Percentiles rank a stretch among this genome's conserved stretches.
Conservation (phyloP, 2,888 invertebrate genomes). For the Aplocera efformata region DNA sequence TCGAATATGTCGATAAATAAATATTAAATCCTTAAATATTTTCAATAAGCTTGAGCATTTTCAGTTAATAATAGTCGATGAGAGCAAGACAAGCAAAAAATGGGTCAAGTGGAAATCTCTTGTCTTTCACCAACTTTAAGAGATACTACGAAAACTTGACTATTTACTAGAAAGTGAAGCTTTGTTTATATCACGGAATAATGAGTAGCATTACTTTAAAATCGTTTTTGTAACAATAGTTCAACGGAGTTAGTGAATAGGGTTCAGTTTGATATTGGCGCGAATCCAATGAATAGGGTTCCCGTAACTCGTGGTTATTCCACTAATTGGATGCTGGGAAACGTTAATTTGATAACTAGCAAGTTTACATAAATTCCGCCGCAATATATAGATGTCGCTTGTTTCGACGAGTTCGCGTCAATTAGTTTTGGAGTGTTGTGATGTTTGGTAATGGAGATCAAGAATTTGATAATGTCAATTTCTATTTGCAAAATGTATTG, state of each 20-base stretch:
- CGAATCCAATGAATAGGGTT: slow-evolving; percentile 40
- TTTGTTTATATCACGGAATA: slow-evolving; percentile 15
- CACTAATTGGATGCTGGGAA: slow-evolving; percentile 49
- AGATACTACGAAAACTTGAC: too few relatives aligned
- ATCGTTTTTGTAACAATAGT: slow-evolving; percentile 19
- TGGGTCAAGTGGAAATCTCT: too few relatives aligned
- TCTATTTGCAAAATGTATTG: too few relatives aligned
- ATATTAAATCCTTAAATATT: too few relatives aligned
- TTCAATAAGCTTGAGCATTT: too few relatives aligned
- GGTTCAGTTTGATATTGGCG: slow-evolving; percentile 30
- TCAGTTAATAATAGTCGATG: too few relatives aligned
- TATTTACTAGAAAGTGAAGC: too few relatives aligned
- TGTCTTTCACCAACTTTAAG: too few relatives aligned
- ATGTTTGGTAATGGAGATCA: slow-evolving; percentile 8
- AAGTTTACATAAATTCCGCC: slow-evolving; percentile 40
- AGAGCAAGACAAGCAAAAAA: too few relatives aligned
- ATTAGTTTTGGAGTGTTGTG: slow-evolving; percentile 9
- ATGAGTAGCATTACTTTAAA: slow-evolving; percentile 19
- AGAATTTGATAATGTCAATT: slow-evolving; percentile 8
- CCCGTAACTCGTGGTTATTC: slow-evolving; percentile 38
- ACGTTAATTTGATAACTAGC: slow-evolving; percentile 51
- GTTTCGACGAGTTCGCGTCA: slow-evolving; percentile 10
- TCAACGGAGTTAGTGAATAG: slow-evolving; percentile 28
- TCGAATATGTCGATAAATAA: too few relatives aligned
- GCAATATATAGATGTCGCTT: slow-evolving; percentile 23